Evolutionary conservation across 2,797 vertebrate genomes (phyloP).

Genomic region (Oceanodroma leucorhoa): DNA sequence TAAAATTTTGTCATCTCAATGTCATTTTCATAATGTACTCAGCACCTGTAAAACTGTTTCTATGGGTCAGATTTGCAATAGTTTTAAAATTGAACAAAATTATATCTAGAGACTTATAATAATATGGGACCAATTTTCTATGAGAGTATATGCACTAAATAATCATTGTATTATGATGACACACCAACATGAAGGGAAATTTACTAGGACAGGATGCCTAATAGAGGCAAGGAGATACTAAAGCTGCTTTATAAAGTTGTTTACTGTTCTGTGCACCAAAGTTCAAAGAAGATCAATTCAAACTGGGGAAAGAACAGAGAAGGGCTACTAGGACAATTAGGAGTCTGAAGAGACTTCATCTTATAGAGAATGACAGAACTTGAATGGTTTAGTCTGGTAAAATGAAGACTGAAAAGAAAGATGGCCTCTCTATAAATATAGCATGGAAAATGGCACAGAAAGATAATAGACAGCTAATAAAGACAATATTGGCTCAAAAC

Average conservation of each 20-base stretch:
- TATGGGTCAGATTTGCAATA: background rate
- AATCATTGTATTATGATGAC: background rate
- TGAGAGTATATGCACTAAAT: background rate
- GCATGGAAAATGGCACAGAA: background rate
- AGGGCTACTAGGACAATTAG: background rate
- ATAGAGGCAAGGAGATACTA: background rate
- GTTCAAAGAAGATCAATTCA: background rate
- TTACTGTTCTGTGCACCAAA: background rate
- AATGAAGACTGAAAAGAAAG: background rate
- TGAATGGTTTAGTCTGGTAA: background rate
- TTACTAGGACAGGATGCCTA: background rate
- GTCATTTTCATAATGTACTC: background rate
- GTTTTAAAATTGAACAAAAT: background rate
- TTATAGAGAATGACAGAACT: background rate
- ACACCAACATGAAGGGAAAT: background rate
- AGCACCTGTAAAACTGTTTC: background rate
- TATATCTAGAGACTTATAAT: background rate
- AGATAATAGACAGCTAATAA: background rate
- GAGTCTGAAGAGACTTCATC: background rate
- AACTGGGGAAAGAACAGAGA: background rate
- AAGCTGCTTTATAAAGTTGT: background rate
- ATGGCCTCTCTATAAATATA: background rate
- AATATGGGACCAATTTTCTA: background rate
- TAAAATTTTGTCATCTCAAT: background rate
- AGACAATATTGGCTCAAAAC: background rate